Evolutionary conservation across 2,888 invertebrate species (phyloP).

Genomic region (Drosophila ezoana): DNA sequence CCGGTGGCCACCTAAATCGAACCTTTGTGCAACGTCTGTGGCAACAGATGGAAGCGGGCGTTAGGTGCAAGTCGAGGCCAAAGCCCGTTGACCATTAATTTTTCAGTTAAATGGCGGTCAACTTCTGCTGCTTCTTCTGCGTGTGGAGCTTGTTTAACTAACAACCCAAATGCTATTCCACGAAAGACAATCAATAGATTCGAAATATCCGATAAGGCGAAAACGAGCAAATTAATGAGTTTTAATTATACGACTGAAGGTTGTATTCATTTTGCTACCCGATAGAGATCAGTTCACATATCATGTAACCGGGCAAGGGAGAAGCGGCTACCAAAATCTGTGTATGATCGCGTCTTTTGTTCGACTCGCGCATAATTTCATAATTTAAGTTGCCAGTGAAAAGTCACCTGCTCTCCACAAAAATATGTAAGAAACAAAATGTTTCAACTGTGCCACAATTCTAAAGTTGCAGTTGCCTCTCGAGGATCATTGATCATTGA

Average conservation of each 20-base stretch:
- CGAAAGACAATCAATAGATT: constrained; percentile 73
- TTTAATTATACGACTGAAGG: constrained; percentile 64
- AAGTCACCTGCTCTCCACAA: constrained; percentile 65
- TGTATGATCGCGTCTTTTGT: constrained; percentile 22
- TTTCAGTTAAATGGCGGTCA: constrained; percentile 53
- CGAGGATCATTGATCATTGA: constrained; percentile 53
- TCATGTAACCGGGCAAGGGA: constrained; percentile 48
- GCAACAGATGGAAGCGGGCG: constrained; percentile 62
- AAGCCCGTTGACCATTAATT: constrained; percentile 64
- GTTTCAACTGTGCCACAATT: constrained; percentile 20
- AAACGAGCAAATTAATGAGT: constrained; percentile 63
- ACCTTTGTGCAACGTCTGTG: constrained; percentile 49
- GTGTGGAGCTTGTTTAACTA: constrained; percentile 55
- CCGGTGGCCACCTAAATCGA: constrained; percentile 58
- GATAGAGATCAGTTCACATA: constrained; percentile 62
- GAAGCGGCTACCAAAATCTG: constrained; percentile 43
- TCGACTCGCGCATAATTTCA: constrained; percentile 54
- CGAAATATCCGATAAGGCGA: constrained; percentile 34
- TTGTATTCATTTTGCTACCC: constrained; percentile 12
- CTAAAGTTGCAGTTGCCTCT: constrained; percentile 26
- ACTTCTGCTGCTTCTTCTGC: constrained; percentile 7
- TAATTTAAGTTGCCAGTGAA: constrained; percentile 59
- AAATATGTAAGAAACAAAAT: background rate
- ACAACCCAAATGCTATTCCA: constrained; percentile 56
- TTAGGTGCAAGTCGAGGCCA: constrained; percentile 36